Evolutionary conservation across 2,113 vertebrate genomes (phyloP).

Genomic region (Jacana jacana): DNA sequence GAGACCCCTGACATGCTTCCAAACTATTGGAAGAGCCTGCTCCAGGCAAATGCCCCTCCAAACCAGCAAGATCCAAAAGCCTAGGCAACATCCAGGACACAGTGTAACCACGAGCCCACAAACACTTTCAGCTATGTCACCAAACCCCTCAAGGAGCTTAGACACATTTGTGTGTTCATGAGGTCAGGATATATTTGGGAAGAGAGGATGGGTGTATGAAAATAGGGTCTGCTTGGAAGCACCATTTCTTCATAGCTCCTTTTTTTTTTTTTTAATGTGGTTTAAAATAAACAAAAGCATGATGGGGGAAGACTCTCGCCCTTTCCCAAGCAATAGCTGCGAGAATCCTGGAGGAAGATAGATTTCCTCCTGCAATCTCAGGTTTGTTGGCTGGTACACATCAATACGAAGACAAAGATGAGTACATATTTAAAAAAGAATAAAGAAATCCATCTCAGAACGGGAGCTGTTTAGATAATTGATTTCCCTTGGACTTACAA

Average conservation of each 20-base stretch:
- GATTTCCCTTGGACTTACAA: constrained; percentile 51
- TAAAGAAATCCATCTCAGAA: constrained; percentile 24
- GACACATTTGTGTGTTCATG: accelerated
- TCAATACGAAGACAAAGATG: background rate
- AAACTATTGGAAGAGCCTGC: background rate
- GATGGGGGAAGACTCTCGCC: background rate
- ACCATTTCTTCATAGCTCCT: accelerated
- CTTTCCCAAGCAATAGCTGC: background rate
- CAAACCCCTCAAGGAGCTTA: accelerated
- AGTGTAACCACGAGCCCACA: accelerated
- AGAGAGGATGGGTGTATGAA: accelerated
- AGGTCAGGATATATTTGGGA: accelerated
- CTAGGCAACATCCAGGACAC: background rate
- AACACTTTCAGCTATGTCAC: accelerated
- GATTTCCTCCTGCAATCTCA: background rate
- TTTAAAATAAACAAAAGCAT: background rate
- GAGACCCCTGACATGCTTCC: background rate
- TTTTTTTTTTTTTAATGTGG: background rate
- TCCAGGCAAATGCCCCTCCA: accelerated
- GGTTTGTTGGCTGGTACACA: background rate
- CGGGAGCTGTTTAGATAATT: constrained; percentile 26
- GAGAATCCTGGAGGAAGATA: background rate
- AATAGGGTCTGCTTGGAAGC: background rate
- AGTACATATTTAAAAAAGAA: background rate
- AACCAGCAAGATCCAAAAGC: background rate